Conservation (phyloP, 2,113 vertebrate species). For the Australoheros scitulus region DNA sequence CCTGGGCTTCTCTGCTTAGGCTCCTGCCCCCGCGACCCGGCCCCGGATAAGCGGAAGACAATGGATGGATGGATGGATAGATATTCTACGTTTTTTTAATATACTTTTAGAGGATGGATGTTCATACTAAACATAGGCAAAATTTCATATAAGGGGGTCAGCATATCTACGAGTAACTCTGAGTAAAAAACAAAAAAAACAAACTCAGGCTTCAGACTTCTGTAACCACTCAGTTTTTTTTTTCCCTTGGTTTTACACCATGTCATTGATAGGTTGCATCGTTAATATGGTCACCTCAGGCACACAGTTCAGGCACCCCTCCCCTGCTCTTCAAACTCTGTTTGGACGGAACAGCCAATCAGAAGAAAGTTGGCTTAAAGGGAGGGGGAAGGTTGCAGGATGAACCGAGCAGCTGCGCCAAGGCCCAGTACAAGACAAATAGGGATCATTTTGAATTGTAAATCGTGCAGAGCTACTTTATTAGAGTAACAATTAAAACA, state of each 20-base stretch:
- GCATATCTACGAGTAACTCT: not conserved
- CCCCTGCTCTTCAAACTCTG: not conserved
- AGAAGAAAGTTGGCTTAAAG: not conserved
- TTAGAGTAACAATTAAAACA: not conserved
- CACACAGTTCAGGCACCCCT: not conserved
- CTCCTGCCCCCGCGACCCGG: too few relatives aligned
- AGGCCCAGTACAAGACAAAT: not conserved
- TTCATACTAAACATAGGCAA: not conserved
- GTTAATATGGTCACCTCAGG: not conserved
- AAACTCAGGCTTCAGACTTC: not conserved
- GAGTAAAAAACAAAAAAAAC: not conserved
- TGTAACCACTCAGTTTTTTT: not conserved
- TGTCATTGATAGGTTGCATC: not conserved
- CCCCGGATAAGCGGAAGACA: too few relatives aligned
- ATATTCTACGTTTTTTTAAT: too few relatives aligned
- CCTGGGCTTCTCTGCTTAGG: too few relatives aligned
- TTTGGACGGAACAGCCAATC: not conserved
- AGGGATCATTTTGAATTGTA: not conserved
- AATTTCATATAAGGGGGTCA: not conserved
- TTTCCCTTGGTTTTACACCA: not conserved
- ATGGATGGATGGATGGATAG: too few relatives aligned
- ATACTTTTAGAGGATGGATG: not conserved
- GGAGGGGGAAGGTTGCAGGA: rapidly evolving
- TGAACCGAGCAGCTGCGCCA: not conserved
- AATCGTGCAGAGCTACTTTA: not conserved